Evolutionary conservation across 1,140 invertebrate species (phyloP).

Genomic region (Brachystomella parvula): DNA sequence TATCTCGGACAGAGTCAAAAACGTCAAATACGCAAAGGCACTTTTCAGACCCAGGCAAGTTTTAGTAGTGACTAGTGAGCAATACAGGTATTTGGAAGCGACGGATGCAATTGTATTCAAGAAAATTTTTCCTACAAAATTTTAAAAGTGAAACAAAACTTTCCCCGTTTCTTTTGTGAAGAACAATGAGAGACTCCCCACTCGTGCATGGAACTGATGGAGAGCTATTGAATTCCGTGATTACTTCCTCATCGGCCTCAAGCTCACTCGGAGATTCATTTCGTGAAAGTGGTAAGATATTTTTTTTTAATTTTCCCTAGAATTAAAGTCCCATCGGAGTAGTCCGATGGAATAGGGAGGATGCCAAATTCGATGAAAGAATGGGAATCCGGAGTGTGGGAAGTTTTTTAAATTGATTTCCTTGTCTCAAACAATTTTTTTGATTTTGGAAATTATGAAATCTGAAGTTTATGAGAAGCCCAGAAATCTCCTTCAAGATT

Average conservation of each 20-base stretch:
- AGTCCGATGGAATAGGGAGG: neutral
- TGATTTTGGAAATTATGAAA: neutral
- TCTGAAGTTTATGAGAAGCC: neutral
- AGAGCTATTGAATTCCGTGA: neutral
- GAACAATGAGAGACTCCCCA: slow-evolving; percentile 2
- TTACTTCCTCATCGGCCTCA: slow-evolving; percentile 24
- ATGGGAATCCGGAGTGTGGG: too few relatives aligned
- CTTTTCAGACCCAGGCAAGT: too few relatives aligned
- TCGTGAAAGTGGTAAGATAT: slow-evolving; percentile 36
- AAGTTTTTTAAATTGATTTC: too few relatives aligned
- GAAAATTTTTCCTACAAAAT: too few relatives aligned
- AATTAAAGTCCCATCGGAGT: neutral
- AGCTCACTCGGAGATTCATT: slow-evolving; percentile 35
- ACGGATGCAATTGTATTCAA: too few relatives aligned
- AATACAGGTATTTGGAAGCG: too few relatives aligned
- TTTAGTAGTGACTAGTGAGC: too few relatives aligned
- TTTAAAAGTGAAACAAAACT: too few relatives aligned
- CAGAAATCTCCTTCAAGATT: neutral
- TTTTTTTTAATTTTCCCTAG: neutral
- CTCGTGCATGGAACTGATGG: neutral
- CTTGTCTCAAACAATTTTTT: neutral
- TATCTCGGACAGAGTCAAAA: too few relatives aligned
- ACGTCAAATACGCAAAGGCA: too few relatives aligned
- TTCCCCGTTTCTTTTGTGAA: too few relatives aligned
- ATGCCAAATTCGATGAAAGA: too few relatives aligned